Evolutionary conservation across 2,888 invertebrate species (phyloP), one percentile per base, ranked within the genome.

Genomic region (Dynastes maya): DNA sequence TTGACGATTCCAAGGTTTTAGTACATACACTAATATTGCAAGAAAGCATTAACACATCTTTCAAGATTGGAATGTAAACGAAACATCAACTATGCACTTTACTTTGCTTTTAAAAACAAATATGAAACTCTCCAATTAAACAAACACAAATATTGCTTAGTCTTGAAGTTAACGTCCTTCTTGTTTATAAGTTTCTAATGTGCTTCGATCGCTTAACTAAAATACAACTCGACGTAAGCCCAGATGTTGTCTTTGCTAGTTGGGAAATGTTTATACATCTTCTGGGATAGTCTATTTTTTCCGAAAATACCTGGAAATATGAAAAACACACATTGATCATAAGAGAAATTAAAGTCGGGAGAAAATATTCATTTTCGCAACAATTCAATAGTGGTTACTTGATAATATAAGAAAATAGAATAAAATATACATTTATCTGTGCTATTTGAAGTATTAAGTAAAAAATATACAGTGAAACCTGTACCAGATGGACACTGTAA

Each of bases 221-320:
- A 80, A 97, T 90, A 86, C 95, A 95, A 87, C 95, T 94, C 64
- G 96, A 95, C 79, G 94, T 94, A 80, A 98, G 90, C 65, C 95
- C 95, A 79, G 94, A 94, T 67, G 94, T 94, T 67, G 94, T 91
- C 89, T 95, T 95, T 58, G 94, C 92, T 83, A 97, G 90, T 88
- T 97, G 95, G 1, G 94, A 94, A 86, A 96, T 93, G 83, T 93
- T 92, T 77, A 96, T 91, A 4, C 95, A 94, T 86, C 96, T 92
- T 83, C 95, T 92, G 29, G 95, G 93, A 87, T 95, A 95, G 87
- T 95, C 95, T 61, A 97, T 94, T 90, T 94, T 95, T 84, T 96
- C 95, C 82, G 95, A 94, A 86, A 97, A 95, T 74, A 96, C 93
- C 94, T 95, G 90, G 61, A 90, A 88, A 68, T 77, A 79, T 40